Evolutionary conservation across 2,797 vertebrate species (phyloP), one percentile per base, ranked within the genome.

Genomic region (Epinephelus awoara): DNA sequence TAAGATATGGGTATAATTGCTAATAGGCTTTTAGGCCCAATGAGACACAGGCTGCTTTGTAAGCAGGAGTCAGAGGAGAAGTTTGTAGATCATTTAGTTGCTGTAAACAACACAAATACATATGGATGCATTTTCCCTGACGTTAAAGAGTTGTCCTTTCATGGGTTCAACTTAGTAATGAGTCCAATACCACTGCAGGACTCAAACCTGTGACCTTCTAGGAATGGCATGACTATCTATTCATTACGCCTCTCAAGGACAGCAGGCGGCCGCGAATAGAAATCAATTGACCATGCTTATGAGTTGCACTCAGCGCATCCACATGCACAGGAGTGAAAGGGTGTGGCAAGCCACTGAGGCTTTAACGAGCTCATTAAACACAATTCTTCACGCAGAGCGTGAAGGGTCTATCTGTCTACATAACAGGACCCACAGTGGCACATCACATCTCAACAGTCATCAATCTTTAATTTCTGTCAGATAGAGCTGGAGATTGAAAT

Each of bases 351-450:
- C 49, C 47, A 15, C 34, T 13, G 67, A 78, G 61, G 46, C 23
- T 83, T 82, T 58, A 85, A 92, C 77, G 58, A 87, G 79, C 61
- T 86, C 71, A 87, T 89, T 79, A 86, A 75, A 76, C 18, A 46
- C 38, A 61, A 79, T 85, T 86, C 52, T 83, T 67, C 58, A 78
- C 25, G 13, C 51, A 6, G 58, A 62, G 59, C 71, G 67, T 78
- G 75, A 77, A 66, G 38, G 62, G 46, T 42, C 27, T 17, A n/a
- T 68, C 40, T 13, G 14, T 64, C 56, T 7, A 1, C 13, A 12
- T 4, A 44, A 15, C 11, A 58, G 40, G 5, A 69, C n/a, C 40
- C 2, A 6, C 34, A 25, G 40, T 47, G 55, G 8, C 29, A 40
- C 34, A 1, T 18, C 54, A 40, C 67, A 57, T 74, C n/a, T 62